Evolutionary conservation across 2,113 vertebrate genomes (phyloP).

Genomic region (Gymnorhina tibicen): DNA sequence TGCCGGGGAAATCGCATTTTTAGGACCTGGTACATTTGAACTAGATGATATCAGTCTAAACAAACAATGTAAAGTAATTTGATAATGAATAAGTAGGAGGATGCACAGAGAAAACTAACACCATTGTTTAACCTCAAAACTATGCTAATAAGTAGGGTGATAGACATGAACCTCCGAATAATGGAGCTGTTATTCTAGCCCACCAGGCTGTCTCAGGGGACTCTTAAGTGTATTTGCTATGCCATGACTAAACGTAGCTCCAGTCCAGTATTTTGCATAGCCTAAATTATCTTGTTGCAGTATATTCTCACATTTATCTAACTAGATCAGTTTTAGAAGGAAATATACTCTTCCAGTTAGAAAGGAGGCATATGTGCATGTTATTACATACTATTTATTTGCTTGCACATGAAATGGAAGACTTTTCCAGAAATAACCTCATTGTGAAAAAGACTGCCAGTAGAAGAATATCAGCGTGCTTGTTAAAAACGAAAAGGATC

Average conservation of each 20-base stretch:
- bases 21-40: slow-evolving; percentile 5
- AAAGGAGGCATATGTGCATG: not conserved
- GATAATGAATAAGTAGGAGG: slow-evolving; percentile 46
- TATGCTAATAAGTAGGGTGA: slow-evolving; percentile 56
- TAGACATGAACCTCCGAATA: slow-evolving; percentile 36
- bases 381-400: slow-evolving; percentile 15
- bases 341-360: slow-evolving; percentile 9
- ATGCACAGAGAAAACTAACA: slow-evolving; percentile 45
- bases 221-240: slow-evolving; percentile 34
- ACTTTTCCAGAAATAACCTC: not conserved
- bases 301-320: slow-evolving; percentile 29
- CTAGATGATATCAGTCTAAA: slow-evolving; percentile 19
- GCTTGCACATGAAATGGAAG: not conserved
- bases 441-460: not conserved
- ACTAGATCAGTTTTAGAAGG: slow-evolving; percentile 39
- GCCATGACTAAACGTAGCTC: slow-evolving; percentile 25
- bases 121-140: slow-evolving; percentile 62
- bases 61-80: slow-evolving; percentile 57
- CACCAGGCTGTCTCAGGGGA: slow-evolving; percentile 44
- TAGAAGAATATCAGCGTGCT: not conserved
- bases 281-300: slow-evolving; percentile 38
- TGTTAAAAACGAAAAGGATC: not conserved
- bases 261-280: not conserved
- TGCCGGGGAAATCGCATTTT: slow-evolving; percentile 13
- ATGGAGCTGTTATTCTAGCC: slow-evolving; percentile 61